Conservation (phyloP, 1,140 invertebrate species). For the Macrotrachela quadricornifera region DNA sequence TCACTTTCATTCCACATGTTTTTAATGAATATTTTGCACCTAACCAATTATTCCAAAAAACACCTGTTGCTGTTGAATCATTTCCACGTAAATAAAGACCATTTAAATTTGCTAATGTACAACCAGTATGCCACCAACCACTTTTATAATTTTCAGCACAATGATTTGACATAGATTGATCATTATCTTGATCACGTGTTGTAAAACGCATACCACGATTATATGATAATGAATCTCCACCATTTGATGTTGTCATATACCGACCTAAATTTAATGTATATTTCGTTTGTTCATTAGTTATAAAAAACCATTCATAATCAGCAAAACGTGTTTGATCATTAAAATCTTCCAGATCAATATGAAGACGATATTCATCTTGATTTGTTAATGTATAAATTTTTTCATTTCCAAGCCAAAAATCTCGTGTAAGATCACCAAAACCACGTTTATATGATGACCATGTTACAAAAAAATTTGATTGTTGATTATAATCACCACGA, state of each 20-base stretch:
- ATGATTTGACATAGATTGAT: slow-evolving; percentile 43
- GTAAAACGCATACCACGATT: slow-evolving; percentile 36
- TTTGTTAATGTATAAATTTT: slow-evolving; percentile 27
- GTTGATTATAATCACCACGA: slow-evolving; percentile 44
- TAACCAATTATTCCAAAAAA: too few relatives aligned
- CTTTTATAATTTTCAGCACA: slow-evolving; percentile 40
- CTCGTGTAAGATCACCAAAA: slow-evolving; percentile 52
- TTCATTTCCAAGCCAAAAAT: slow-evolving; percentile 35
- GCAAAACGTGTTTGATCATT: slow-evolving; percentile 35
- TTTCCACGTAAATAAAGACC: slow-evolving; percentile 42
- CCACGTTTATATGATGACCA: slow-evolving; percentile 88
- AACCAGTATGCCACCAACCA: slow-evolving; percentile 44
- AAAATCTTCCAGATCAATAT: slow-evolving; percentile 44
- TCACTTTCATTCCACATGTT: too few relatives aligned
- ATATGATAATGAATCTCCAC: slow-evolving; percentile 34
- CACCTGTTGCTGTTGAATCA: too few relatives aligned
- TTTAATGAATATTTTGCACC: too few relatives aligned
- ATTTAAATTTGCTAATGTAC: slow-evolving; percentile 77
- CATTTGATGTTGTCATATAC: slow-evolving; percentile 34
- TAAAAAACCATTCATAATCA: slow-evolving; percentile 44
- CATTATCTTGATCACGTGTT: slow-evolving; percentile 47
- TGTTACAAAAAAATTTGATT: slow-evolving; percentile 58
- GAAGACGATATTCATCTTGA: slow-evolving; percentile 25
- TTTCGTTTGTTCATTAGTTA: slow-evolving; percentile 41
- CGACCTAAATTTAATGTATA: slow-evolving; percentile 43